Evolutionary conservation across 2,888 invertebrate genomes (phyloP).

Genomic region (Cancer borealis): DNA sequence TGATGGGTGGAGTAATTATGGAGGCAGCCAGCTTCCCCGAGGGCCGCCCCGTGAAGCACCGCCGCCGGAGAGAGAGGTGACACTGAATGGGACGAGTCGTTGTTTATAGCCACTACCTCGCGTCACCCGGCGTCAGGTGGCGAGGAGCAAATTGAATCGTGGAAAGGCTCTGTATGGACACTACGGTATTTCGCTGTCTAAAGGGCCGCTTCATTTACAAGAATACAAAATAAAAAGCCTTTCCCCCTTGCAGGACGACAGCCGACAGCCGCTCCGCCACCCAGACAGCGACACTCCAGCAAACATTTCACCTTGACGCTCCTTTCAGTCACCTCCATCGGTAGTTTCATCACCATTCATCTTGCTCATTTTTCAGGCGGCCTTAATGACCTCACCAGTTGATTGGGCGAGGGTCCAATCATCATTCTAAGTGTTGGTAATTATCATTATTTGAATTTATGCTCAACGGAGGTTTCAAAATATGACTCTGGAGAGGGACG

Average conservation of each 20-base stretch:
- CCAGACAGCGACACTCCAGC: constrained; percentile 11
- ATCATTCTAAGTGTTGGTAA: constrained; percentile 37
- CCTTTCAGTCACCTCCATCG: constrained; percentile 29
- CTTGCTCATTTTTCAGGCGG: constrained; percentile 17
- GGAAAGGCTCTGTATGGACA: background rate
- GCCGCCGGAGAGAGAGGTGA: background rate
- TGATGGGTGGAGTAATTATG: constrained; percentile 16
- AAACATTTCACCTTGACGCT: constrained; percentile 6
- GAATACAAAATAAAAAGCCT: background rate
- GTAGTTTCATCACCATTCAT: constrained; percentile 29
- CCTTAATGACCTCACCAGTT: constrained; percentile 29
- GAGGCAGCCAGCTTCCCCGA: background rate
- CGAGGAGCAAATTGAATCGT: constrained; percentile 1
- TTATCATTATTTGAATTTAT: constrained; percentile 34
- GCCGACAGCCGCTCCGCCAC: background rate
- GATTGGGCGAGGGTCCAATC: constrained; percentile 23
- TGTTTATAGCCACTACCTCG: background rate
- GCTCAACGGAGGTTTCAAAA: background rate
- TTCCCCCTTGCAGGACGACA: background rate
- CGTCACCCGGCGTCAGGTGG: background rate
- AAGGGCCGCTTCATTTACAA: constrained; percentile 9
- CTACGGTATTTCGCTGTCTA: background rate
- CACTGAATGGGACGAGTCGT: constrained; percentile 10
- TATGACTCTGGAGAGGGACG: constrained; percentile 5
- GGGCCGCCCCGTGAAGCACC: constrained; percentile 6